A percentile compares a stretch with the other conserved stretches of the same genome.
Conservation (phyloP, 2,113 vertebrate species). For the Thunnus thynnus region DNA sequence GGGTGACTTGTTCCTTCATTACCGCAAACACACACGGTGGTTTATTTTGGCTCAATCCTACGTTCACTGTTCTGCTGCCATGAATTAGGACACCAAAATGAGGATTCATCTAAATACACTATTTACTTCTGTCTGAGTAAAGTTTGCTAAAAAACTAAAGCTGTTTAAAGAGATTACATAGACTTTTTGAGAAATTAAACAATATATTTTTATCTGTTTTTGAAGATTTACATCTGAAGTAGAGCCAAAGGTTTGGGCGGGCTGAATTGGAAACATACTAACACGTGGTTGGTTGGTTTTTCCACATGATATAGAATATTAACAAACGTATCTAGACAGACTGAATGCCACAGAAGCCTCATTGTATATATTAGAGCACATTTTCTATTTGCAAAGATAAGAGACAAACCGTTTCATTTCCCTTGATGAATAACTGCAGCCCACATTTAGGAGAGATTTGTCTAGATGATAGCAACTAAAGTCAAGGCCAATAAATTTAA, state of each 20-base stretch:
- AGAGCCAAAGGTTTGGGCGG: neutral
- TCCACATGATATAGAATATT: neutral
- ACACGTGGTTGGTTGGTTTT: neutral
- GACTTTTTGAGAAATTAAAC: too few species aligned
- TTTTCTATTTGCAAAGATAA: neutral
- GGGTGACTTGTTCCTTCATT: too few species aligned
- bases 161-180: too few species aligned
- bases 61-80: too few species aligned
- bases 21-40: too few species aligned
- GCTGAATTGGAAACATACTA: neutral
- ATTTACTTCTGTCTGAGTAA: neutral
- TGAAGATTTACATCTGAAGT: neutral
- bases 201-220: too few species aligned
- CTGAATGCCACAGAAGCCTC: slow-evolving; percentile 10
- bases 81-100: too few species aligned
- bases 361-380: neutral
- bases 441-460: slow-evolving; percentile 3
- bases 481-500: slow-evolving; percentile 1
- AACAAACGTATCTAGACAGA: neutral
- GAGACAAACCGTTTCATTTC: slow-evolving; percentile 16
- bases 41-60: too few species aligned
- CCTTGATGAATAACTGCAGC: neutral
- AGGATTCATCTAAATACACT: neutral
- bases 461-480: slow-evolving; percentile 13
- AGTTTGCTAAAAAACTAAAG: neutral